phyloP scores from a whole-genome alignment of 2,113 vertebrate species.

The Melanerpes formicivorus region DNA sequence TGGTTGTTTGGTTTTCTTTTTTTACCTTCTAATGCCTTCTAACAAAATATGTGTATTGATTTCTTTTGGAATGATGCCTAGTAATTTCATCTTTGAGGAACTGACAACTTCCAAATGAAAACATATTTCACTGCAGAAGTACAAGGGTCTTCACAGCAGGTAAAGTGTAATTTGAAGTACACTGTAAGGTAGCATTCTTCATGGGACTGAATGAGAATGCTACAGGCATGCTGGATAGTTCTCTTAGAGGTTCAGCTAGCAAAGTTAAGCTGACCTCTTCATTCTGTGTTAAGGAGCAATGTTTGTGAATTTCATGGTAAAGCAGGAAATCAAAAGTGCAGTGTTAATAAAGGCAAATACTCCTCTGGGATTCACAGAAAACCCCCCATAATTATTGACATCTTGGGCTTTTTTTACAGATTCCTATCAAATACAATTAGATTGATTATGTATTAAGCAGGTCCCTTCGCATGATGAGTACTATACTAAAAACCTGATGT shows the following conservation, averaged over 20 bases:
- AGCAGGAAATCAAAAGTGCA: background rate
- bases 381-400: too few species aligned
- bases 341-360: background rate
- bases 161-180: slow-evolving; percentile 53
- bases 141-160: slow-evolving; percentile 57
- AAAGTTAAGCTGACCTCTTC: slow-evolving; percentile 33
- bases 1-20: background rate
- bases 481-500: background rate
- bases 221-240: background rate
- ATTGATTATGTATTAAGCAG: background rate
- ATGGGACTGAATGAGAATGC: slow-evolving; percentile 30
- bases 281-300: background rate
- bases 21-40: background rate
- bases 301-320: background rate
- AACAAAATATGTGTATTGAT: slow-evolving; percentile 49
- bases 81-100: slow-evolving; percentile 55
- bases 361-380: background rate
- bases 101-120: slow-evolving; percentile 65
- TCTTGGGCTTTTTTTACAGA: background rate
- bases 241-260: background rate
- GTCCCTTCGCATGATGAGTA: background rate
- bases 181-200: slow-evolving; percentile 22
- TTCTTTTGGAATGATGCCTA: slow-evolving; percentile 47
- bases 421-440: background rate
- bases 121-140: slow-evolving; percentile 43